Percentiles rank a stretch among this genome's conserved stretches.
Evolutionary conservation across 2,113 vertebrate genomes (phyloP).

Genomic region (Arvicanthis niloticus): DNA sequence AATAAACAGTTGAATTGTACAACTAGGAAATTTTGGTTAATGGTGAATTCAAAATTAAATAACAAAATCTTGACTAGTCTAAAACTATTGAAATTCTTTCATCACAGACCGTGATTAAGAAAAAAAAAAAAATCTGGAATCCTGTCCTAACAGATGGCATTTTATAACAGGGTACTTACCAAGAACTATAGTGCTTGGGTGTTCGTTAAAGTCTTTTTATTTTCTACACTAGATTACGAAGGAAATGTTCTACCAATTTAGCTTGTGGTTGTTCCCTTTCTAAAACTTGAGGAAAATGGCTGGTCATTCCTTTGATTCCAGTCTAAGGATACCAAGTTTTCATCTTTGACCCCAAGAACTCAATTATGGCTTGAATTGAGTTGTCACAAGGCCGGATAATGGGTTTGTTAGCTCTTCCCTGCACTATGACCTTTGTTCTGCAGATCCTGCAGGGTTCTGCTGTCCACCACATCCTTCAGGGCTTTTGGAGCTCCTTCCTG

Average conservation of each 20-base stretch:
- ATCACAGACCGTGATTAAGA: neutral
- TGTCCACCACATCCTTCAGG: neutral
- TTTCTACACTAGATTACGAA: conserved; percentile 7
- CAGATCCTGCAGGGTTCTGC: neutral
- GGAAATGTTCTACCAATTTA: conserved; percentile 63
- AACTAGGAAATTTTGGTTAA: neutral
- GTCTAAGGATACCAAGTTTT: conserved; percentile 38
- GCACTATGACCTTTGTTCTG: neutral
- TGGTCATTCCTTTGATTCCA: conserved; percentile 35
- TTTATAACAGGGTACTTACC: neutral
- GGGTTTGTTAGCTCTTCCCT: conserved; percentile 46
- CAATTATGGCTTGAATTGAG: conserved; percentile 74
- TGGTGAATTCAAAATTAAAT: neutral
- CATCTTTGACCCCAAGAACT: conserved; percentile 71
- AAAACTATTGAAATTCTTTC: neutral
- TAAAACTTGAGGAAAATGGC: conserved; percentile 46
- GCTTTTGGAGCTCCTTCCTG: neutral
- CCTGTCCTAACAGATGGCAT: neutral
- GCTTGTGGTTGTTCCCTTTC: conserved; percentile 61
- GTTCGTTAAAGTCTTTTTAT: conserved; percentile 41
- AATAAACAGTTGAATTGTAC: neutral
- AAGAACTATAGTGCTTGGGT: neutral
- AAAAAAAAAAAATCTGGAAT: neutral
- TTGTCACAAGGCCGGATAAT: conserved; percentile 60
- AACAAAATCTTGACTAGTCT: neutral